Conservation (phyloP, 2,797 vertebrate species). For the Chelidonichthys spinosus region DNA sequence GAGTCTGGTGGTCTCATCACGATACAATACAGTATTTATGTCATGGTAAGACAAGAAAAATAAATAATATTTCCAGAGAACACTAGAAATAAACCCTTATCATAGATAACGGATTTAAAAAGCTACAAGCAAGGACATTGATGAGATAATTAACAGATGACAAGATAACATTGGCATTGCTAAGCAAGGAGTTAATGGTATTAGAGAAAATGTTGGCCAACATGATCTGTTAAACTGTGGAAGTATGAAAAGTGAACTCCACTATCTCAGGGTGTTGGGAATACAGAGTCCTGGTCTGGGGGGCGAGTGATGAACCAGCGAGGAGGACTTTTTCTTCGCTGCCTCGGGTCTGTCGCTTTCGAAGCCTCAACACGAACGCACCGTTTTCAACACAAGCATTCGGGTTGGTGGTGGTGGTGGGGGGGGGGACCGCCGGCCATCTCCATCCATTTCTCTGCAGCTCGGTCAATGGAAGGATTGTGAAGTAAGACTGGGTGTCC, state of each 20-base stretch:
- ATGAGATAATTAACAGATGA: constrained; percentile 54
- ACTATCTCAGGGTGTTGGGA: neutral
- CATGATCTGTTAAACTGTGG: neutral
- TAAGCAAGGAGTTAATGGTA: constrained; percentile 29
- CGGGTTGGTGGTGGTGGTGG: neutral
- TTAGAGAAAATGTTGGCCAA: constrained; percentile 17
- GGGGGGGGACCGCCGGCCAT: constrained; percentile 40
- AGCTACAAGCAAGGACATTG: constrained; percentile 35
- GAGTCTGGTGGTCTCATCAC: neutral
- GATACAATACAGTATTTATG: neutral
- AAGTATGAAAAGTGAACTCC: too few relatives aligned
- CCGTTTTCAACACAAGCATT: constrained; percentile 55
- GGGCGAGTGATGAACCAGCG: constrained; percentile 16
- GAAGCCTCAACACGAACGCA: constrained; percentile 41
- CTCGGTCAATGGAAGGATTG: constrained; percentile 57
- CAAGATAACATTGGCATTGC: constrained; percentile 44
- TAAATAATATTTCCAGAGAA: constrained; percentile 33
- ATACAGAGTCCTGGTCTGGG: neutral
- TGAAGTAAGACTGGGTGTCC: constrained; percentile 53
- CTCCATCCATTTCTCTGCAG: constrained; percentile 54
- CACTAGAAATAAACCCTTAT: constrained; percentile 50
- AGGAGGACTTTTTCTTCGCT: constrained; percentile 18
- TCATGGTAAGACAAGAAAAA: constrained; percentile 11
- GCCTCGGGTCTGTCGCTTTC: constrained; percentile 12
- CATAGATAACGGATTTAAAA: constrained; percentile 32